phyloP scores from a whole-genome alignment of 2,113 vertebrate genomes.

The Colossoma macropomum region DNA sequence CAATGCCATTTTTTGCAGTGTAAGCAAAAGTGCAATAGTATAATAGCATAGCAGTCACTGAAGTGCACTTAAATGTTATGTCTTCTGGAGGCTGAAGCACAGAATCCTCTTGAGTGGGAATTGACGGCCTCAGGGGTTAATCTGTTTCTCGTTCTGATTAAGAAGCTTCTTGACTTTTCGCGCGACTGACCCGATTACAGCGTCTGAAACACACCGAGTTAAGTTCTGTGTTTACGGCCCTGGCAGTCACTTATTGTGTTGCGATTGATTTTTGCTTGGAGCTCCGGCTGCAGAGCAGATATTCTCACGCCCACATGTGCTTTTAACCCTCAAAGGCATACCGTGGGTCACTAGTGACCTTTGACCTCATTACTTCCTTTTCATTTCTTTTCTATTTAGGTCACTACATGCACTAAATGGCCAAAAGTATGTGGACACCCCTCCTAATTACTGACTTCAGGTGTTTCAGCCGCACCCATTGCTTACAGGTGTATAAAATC shows the following conservation, averaged over 20 bases:
- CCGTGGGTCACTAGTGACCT: too few species aligned
- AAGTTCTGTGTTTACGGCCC: neutral
- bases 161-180: constrained; percentile 64
- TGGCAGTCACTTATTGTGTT: constrained; percentile 35
- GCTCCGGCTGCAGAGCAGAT: constrained; percentile 23
- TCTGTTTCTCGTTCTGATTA: constrained; percentile 68
- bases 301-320: neutral
- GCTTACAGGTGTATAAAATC: too few species aligned
- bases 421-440: too few species aligned
- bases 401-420: neutral
- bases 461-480: too few species aligned
- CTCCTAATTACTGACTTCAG: too few species aligned
- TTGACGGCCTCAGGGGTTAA: constrained; percentile 52
- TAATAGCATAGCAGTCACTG: neutral
- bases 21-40: neutral
- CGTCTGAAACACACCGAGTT: constrained; percentile 24
- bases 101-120: constrained; percentile 45
- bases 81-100: neutral
- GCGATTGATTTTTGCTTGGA: constrained; percentile 60
- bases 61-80: neutral
- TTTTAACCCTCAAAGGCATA: too few species aligned
- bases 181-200: constrained; percentile 69
- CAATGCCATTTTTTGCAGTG: too few species aligned
- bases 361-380: too few species aligned
- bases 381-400: too few species aligned